A percentile compares a stretch with the other conserved stretches of the same genome.
Evolutionary conservation across 2,888 invertebrate genomes (phyloP).

Genomic region (Agrypnus murinus): DNA sequence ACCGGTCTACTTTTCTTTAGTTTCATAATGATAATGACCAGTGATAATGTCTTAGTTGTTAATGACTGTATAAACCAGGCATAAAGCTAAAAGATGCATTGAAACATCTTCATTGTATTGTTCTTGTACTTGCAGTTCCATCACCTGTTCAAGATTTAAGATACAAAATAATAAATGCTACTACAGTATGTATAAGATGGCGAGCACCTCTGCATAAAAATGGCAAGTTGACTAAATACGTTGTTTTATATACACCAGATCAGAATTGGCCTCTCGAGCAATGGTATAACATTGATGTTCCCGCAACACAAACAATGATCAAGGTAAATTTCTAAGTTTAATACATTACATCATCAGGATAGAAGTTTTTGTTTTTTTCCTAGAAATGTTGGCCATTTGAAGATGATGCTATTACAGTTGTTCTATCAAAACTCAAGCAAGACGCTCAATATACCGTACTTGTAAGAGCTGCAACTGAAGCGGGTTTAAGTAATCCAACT

Average conservation of each 20-base stretch:
- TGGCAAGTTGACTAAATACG: slow-evolving; percentile 75
- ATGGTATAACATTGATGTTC: slow-evolving; percentile 62
- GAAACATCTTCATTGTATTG: too few species aligned
- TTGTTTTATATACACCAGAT: slow-evolving; percentile 74
- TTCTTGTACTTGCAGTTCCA: slow-evolving; percentile 74
- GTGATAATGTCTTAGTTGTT: too few species aligned
- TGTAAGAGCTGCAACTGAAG: slow-evolving; percentile 72
- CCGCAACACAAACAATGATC: slow-evolving; percentile 6
- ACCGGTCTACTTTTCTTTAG: too few species aligned
- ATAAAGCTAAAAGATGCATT: too few species aligned
- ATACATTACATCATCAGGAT: too few species aligned
- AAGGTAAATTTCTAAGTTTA: slow-evolving; percentile 25
- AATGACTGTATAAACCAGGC: too few species aligned
- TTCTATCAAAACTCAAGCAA: slow-evolving; percentile 69
- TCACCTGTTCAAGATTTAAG: slow-evolving; percentile 74
- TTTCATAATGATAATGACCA: too few species aligned
- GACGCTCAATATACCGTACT: slow-evolving; percentile 71
- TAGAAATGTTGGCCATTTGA: slow-evolving; percentile 62
- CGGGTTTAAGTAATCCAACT: slow-evolving; percentile 71
- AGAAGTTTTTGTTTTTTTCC: too few species aligned
- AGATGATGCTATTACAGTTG: slow-evolving; percentile 58
- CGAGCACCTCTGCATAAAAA: slow-evolving; percentile 74
- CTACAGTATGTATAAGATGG: slow-evolving; percentile 76
- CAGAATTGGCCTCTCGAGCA: slow-evolving; percentile 66
- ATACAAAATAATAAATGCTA: slow-evolving; percentile 73